Conservation (phyloP, 2,113 vertebrate genomes). For the Abramis brama region DNA sequence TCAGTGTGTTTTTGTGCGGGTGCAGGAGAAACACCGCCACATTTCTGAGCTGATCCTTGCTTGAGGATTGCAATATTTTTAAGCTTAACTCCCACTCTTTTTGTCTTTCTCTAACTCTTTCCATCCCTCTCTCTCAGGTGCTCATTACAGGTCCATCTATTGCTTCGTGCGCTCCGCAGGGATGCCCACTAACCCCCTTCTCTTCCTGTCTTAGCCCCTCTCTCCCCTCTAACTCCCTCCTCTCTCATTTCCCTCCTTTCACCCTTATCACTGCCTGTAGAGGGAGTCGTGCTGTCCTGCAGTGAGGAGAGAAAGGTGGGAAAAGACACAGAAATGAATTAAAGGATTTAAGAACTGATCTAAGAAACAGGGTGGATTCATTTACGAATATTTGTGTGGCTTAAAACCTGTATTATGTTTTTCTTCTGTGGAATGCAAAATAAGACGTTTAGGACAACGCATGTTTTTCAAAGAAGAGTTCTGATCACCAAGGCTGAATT, state of each 20-base stretch:
- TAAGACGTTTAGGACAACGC: neutral
- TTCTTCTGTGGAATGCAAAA: neutral
- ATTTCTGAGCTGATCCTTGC: conserved; percentile 8
- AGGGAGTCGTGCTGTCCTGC: conserved; percentile 4
- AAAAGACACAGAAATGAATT: conserved; percentile 27
- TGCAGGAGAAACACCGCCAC: neutral
- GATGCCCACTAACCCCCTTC: conserved; percentile 2
- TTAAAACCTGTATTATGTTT: neutral
- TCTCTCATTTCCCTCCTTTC: neutral
- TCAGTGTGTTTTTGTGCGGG: neutral
- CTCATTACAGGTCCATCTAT: conserved; percentile 36
- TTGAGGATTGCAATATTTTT: conserved; percentile 32
- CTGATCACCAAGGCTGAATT: neutral
- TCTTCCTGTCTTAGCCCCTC: conserved; percentile 12
- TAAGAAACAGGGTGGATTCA: neutral
- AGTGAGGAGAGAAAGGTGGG: neutral
- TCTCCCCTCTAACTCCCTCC: neutral
- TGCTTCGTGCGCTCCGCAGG: neutral
- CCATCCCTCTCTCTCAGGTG: conserved; percentile 32
- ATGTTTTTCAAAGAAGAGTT: neutral
- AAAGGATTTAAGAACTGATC: neutral
- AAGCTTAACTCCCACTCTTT: conserved; percentile 14
- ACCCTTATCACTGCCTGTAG: conserved; percentile 4
- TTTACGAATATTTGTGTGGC: neutral
- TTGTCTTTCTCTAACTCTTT: conserved; percentile 29